phyloP scores from a whole-genome alignment of 2,888 invertebrate genomes.

The Apamea monoglypha region DNA sequence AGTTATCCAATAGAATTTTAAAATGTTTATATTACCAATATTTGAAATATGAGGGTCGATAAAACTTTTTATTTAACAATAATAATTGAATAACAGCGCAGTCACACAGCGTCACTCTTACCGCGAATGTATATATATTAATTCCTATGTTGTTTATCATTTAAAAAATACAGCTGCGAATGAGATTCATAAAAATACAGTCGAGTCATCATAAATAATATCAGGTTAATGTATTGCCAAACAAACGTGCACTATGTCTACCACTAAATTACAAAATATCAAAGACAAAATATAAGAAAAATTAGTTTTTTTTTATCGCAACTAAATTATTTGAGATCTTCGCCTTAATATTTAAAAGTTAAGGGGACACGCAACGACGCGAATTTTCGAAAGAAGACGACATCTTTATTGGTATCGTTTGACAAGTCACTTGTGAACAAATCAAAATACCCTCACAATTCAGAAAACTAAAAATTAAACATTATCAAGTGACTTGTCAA shows the following conservation, averaged over 20 bases:
- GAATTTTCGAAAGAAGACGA: conserved; percentile 53
- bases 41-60: conserved; percentile 45
- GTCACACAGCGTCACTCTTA: conserved; percentile 71
- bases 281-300: conserved; percentile 77
- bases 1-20: conserved; percentile 40
- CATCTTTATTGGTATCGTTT: conserved; percentile 42
- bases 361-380: conserved; percentile 68
- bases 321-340: conserved; percentile 89
- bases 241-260: conserved; percentile 86
- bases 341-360: conserved; percentile 79
- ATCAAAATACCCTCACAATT: conserved; percentile 49
- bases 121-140: conserved; percentile 64
- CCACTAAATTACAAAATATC: conserved; percentile 76
- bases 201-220: conserved; percentile 71
- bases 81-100: conserved; percentile 41
- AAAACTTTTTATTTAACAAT: conserved; percentile 35
- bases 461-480: conserved; percentile 26
- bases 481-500: conserved; percentile 40
- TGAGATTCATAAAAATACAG: conserved; percentile 79
- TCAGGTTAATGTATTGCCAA: conserved; percentile 80
- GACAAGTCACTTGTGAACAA: conserved; percentile 49
- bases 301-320: conserved; percentile 70
- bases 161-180: conserved; percentile 78
- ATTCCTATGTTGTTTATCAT: conserved; percentile 64
- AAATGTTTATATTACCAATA: conserved; percentile 31